Evolutionary conservation across 64 coral and sea anemone genomes (phyloP), one percentile per base, ranked within the genome.

Genomic region (Dendronephthya gigantea): DNA sequence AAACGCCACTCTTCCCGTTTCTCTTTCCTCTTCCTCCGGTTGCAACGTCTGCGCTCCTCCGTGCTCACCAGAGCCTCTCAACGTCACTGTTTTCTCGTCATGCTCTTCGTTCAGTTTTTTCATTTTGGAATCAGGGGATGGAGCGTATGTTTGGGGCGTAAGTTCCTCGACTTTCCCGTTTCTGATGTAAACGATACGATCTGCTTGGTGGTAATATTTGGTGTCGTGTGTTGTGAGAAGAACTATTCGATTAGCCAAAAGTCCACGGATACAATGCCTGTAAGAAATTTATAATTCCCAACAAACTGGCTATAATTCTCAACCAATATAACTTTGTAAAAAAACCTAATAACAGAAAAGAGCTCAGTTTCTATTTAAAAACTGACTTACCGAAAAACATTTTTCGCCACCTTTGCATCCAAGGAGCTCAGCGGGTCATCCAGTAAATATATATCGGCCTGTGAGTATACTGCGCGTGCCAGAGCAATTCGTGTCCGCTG

Each of bases 401-500:
- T 47, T 68, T 52, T 70, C 13, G 82, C 83, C 7, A 90, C 82
- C 35, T 90, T 84, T 22, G 38, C 31, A 52, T 90, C 88, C 1
- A 90, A 43, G 75, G 88, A 40, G 16, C 88, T 81, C 32, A 90
- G 28, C 5, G 88, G 88, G 40, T 90, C 88, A 72, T 90, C 88
- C n/a, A 90, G 47, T n/a, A 90, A 36, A 27, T 85, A 90, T 19
- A 90, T 90, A 39, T 90, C 88, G 9, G 88, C 88, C 39, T 90
- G 50, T 0, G 38, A 13, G 49, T 90, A 90, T 1, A 85, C 83
- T 30, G 83, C 88, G 23, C 88, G 88, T 19, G 88, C 88, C 88
- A 40, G 45, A 85, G 88, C 11, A n/a, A n/a, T n/a, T n/a, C n/a
- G n/a, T n/a, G n/a, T n/a, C n/a, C n/a, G n/a, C n/a, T n/a, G n/a